These are phyloP conservation scores for Lerista edwardsae DNA, from an alignment of 2,797 vertebrate genomes.

Conservation along the genomic window DNA sequence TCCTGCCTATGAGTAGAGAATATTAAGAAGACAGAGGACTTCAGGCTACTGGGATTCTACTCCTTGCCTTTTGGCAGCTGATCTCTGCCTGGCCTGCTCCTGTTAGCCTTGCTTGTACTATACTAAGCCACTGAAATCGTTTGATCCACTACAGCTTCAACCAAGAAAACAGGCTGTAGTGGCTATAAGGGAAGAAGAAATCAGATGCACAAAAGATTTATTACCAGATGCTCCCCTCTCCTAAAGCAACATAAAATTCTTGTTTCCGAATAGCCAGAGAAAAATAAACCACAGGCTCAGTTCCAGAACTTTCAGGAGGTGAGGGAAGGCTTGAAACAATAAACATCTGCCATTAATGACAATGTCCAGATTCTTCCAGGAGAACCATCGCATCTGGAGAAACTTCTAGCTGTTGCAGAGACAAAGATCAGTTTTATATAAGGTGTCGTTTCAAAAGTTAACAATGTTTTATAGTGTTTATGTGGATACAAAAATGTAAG, in stretches of 20 bases:
- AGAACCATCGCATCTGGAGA: neutral
- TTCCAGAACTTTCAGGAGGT: neutral
- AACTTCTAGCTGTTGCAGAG: neutral
- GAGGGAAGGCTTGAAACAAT: constrained; percentile 7
- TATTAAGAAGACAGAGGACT: neutral
- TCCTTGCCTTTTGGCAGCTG: neutral
- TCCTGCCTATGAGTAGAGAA: neutral
- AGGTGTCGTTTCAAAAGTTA: neutral
- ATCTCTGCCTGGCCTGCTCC: neutral
- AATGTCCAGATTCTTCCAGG: neutral
- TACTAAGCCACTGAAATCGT: neutral
- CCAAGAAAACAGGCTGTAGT: neutral
- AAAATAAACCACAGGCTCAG: neutral
- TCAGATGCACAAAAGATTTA: neutral
- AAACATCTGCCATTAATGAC: neutral
- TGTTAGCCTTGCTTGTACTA: neutral
- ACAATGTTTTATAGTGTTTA: neutral
- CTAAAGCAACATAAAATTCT: neutral
- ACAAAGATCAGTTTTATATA: neutral
- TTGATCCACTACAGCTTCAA: neutral
- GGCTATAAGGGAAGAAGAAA: neutral
- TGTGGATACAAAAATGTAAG: neutral
- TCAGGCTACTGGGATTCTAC: neutral
- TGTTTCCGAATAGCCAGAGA: neutral
- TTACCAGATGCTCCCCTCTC: neutral